A percentile compares a stretch with the other conserved stretches of the same genome.
Conservation (phyloP, 1,140 invertebrate genomes). For the Zaprionus camerounensis region DNA sequence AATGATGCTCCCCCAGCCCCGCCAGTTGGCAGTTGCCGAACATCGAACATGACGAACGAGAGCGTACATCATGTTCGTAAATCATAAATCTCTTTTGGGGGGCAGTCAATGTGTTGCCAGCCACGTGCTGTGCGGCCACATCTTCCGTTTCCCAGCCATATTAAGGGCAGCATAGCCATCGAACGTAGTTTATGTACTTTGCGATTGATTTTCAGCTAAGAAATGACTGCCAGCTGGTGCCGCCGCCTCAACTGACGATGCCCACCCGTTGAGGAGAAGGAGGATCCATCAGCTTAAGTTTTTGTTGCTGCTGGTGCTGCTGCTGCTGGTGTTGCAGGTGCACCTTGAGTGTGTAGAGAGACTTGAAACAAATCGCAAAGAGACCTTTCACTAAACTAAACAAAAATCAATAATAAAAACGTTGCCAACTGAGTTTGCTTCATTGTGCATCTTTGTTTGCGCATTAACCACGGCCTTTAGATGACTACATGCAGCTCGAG, state of each 20-base stretch:
- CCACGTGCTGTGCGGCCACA: constrained; percentile 54
- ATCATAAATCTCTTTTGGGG: constrained; percentile 69
- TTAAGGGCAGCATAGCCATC: constrained; percentile 32
- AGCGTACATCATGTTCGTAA: constrained; percentile 67
- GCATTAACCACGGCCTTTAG: constrained; percentile 10
- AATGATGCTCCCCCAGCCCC: constrained; percentile 52
- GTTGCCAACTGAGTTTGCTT: constrained; percentile 19
- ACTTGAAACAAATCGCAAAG: constrained; percentile 37
- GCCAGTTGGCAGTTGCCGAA: background rate
- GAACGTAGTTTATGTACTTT: constrained; percentile 32
- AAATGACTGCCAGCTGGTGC: constrained; percentile 41
- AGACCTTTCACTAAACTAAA: constrained; percentile 52
- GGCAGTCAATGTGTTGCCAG: constrained; percentile 45
- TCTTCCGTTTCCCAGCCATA: constrained; percentile 41
- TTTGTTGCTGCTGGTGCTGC: background rate
- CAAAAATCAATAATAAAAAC: constrained; percentile 52
- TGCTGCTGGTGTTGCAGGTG: constrained; percentile 9
- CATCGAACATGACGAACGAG: constrained; percentile 19
- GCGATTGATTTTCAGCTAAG: constrained; percentile 45
- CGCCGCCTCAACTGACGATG: background rate
- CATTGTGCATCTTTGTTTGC: constrained; percentile 17
- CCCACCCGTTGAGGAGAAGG: constrained; percentile 21
- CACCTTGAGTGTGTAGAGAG: constrained; percentile 3
- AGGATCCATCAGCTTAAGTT: background rate
- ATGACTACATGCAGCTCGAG: background rate